Percentiles rank a stretch among this genome's conserved stretches.
Evolutionary conservation across 2,888 invertebrate species (phyloP).

Genomic region (Nesidiocoris tenuis): DNA sequence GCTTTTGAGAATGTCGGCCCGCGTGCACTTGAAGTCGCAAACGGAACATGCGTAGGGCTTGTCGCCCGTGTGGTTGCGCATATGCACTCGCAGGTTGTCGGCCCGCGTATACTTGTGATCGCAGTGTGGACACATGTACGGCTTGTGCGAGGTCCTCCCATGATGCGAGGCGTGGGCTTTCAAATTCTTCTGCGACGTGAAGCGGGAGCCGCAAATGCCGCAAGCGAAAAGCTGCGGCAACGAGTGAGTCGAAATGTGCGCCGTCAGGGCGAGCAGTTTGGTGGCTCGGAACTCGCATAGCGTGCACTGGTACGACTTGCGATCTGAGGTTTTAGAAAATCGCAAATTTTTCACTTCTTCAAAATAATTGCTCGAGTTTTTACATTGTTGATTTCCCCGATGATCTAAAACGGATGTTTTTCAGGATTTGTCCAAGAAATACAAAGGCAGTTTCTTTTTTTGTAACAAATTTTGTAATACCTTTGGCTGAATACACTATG

Average conservation of each 20-base stretch:
- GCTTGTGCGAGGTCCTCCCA: conserved; percentile 38
- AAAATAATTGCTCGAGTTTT: no score
- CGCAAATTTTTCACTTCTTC: no score
- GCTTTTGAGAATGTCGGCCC: conserved; percentile 30
- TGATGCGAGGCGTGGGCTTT: conserved; percentile 38
- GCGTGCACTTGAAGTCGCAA: conserved; percentile 35
- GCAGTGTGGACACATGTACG: conserved; percentile 41
- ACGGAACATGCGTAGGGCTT: conserved; percentile 26
- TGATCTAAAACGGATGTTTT: no score
- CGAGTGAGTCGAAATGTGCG: conserved; percentile 38
- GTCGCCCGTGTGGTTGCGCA: conserved; percentile 30
- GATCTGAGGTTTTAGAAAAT: no score
- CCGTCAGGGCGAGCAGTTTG: conserved; percentile 14
- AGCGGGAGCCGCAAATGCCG: conserved; percentile 26
- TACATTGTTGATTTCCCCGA: no score
- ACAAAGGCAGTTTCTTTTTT: no score
- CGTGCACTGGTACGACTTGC: conserved; percentile 24
- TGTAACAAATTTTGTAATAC: no score
- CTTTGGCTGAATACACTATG: neutral
- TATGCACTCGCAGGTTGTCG: conserved; percentile 35
- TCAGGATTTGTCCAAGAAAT: no score
- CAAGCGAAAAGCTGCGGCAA: conserved; percentile 32
- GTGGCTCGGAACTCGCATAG: conserved; percentile 31
- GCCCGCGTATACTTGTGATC: conserved; percentile 38
- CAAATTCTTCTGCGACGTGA: conserved; percentile 40